Evolutionary conservation across 2,888 invertebrate genomes (phyloP), one percentile per base, ranked within the genome.

Genomic region (Pecten maximus): DNA sequence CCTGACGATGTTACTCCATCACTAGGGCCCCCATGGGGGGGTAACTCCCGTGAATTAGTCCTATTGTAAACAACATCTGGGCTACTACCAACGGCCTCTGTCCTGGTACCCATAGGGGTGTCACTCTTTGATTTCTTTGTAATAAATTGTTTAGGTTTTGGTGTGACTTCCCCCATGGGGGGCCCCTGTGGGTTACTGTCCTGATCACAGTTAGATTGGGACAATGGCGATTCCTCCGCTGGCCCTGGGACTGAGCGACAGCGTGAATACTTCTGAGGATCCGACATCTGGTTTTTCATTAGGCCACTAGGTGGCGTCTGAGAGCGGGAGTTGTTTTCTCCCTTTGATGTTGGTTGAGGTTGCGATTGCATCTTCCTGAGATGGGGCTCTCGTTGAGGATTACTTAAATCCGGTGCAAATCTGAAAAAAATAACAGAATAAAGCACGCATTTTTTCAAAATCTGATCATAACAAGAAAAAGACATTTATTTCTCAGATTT

Each of bases 71-170:
- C 39, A 15, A 88, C 48, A 40, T 89, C 89, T 6, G 89, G 87
- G 87, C 40, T 44, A 90, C 74, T 40, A 28, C 60, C 40, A 40
- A 40, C 74, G 28, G 19, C 90, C 39, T 92, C 92, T 87, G 87
- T 19, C 90, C 89, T 88, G 44, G 88, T 92, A 89, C 90, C 92
- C 88, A 90, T 91, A 54, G 89, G 91, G 90, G 91, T 93, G 89
- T 94, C 95, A 91, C 93, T 97, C 94, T 97, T 97, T 94, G 97
- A 97, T 94, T 97, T 96, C 90, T 97, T 97, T 91, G 98, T 96
- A 10, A 98, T 95, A 98, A 97, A 95, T 98, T 97, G 94, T 96
- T 96, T 97, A 94, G 97, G 97, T 94, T 97, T 97, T 87, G 97
- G 97, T 19, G 94, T 94, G 40, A 40, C 40, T 23, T 91, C 91